Evolutionary conservation across 2,888 invertebrate species (phyloP).

Genomic region (Drepanosiphum platanoidis): DNA sequence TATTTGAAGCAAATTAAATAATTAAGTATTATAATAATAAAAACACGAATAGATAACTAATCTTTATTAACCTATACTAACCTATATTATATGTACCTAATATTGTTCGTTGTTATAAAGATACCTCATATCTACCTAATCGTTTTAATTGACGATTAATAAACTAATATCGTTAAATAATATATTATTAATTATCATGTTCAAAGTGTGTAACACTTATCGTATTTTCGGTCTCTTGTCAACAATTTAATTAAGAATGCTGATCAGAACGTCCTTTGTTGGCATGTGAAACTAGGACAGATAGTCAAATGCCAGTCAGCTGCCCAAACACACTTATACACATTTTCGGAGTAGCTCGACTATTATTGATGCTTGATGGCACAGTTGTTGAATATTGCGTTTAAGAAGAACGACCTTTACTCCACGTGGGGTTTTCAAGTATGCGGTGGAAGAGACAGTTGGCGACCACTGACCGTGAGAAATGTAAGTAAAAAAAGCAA

Average conservation of each 20-base stretch:
- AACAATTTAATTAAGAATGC: conserved; percentile 57
- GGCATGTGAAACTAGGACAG: conserved; percentile 57
- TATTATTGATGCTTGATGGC: conserved; percentile 62
- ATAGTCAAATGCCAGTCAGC: conserved; percentile 43
- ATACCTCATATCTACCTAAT: too few species aligned
- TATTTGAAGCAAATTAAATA: background rate
- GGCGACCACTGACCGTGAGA: conserved; percentile 63
- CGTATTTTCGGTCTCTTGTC: conserved; percentile 41
- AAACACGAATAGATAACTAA: background rate
- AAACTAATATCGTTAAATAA: background rate
- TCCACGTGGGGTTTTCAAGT: conserved; percentile 65
- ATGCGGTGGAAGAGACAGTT: conserved; percentile 63
- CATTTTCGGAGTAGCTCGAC: conserved; percentile 50
- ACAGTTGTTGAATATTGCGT: conserved; percentile 64
- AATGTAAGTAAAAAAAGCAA: conserved; percentile 62
- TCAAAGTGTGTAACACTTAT: conserved; percentile 32
- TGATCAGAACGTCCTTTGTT: conserved; percentile 32
- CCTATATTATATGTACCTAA: too few species aligned
- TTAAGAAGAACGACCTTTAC: conserved; percentile 65
- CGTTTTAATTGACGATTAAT: background rate
- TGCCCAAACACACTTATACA: conserved; percentile 11
- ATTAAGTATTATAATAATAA: background rate
- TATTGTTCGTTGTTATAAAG: too few species aligned
- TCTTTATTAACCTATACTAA: too few species aligned
- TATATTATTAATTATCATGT: conserved; percentile 37